Conservation (phyloP, 2,113 vertebrate genomes). For the Salvelinus namaycush region DNA sequence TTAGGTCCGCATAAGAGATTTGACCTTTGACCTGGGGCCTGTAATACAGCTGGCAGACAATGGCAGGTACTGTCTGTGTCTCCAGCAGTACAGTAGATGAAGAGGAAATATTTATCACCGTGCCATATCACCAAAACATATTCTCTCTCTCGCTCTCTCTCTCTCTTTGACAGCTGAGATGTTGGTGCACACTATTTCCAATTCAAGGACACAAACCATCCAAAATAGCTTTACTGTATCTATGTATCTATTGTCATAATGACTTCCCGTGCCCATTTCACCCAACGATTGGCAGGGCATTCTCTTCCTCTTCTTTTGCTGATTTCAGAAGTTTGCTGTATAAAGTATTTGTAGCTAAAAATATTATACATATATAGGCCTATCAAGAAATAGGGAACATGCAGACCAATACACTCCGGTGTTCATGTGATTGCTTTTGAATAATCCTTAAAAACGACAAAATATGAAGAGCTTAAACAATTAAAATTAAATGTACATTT, state of each 20-base stretch:
- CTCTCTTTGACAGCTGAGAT: conserved; percentile 4
- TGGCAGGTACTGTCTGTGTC: conserved; percentile 32
- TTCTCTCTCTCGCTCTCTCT: conserved; percentile 3
- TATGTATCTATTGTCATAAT: conserved; percentile 40
- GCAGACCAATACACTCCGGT: neutral
- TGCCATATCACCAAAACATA: conserved; percentile 15
- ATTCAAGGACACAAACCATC: conserved; percentile 54
- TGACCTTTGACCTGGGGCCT: conserved; percentile 18
- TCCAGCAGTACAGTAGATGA: neutral
- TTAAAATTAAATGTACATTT: neutral
- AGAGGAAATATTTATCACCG: conserved; percentile 36
- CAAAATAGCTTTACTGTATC: conserved; percentile 36
- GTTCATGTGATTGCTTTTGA: neutral
- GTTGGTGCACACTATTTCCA: conserved; percentile 47
- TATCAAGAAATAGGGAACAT: neutral
- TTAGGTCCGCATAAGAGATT: no score
- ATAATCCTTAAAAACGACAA: neutral
- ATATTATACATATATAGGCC: neutral
- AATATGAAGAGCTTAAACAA: neutral
- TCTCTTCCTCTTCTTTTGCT: neutral
- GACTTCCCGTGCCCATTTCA: conserved; percentile 2
- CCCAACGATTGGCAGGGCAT: neutral
- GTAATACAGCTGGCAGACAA: conserved; percentile 30
- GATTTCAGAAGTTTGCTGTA: neutral
- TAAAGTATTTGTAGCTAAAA: neutral